These are phyloP conservation scores for Caerostris darwini DNA, from an alignment of 1,140 invertebrate genomes.

Conservation along the genomic window DNA sequence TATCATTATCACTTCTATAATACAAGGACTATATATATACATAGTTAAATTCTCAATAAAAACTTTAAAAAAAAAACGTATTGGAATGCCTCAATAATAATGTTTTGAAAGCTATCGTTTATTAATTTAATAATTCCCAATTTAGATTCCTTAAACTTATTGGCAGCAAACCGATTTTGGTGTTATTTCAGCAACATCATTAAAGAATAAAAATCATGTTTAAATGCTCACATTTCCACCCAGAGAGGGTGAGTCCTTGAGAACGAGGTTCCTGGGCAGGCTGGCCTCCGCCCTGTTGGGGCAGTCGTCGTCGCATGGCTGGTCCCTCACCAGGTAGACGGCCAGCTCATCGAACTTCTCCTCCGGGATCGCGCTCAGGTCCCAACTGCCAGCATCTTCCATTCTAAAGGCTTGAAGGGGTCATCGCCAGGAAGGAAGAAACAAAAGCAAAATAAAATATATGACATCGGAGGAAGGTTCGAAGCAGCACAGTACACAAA, in stretches of 20 bases:
- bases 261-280: conserved; percentile 93
- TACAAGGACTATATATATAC: too few relatives aligned
- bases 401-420: conserved; percentile 75
- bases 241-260: conserved; percentile 93
- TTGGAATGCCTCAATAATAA: too few relatives aligned
- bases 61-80: too few relatives aligned
- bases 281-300: conserved; percentile 92
- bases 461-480: neutral
- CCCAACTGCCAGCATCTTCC: conserved; percentile 84
- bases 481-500: too few relatives aligned
- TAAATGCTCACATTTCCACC: conserved; percentile 86
- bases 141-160: too few relatives aligned
- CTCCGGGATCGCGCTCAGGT: conserved; percentile 86
- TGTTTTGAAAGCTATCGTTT: too few relatives aligned
- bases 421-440: neutral
- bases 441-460: neutral
- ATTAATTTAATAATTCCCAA: too few relatives aligned
- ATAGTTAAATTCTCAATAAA: too few relatives aligned
- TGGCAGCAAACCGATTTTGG: too few relatives aligned
- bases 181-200: neutral
- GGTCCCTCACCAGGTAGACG: conserved; percentile 95
- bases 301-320: conserved; percentile 85
- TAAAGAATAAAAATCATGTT: neutral
- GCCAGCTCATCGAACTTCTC: conserved; percentile 95
- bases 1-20: too few relatives aligned